Base-by-base conservation (phyloP, 1,140 invertebrate species). In the Rhopalosiphum padi region DNA sequence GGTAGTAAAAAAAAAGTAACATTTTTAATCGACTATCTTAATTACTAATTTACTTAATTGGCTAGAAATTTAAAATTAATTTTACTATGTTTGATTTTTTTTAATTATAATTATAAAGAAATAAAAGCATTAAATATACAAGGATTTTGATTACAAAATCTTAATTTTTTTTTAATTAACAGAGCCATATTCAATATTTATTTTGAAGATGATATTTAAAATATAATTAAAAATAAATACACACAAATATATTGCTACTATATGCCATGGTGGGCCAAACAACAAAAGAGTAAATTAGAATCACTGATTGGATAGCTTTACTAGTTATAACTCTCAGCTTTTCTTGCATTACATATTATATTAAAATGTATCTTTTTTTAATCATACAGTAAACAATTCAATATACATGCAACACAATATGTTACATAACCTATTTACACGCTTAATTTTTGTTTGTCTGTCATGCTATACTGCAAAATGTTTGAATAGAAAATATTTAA, bases 361-460 rank as follows among this genome's bases (percentile, higher is more conserved):
- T 85, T 43, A 43, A 86, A 86, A 86, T 41, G 3, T 43, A 86
- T 25, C 46, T 86, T 86, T 68, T 30, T 68, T 86, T 30, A 86
- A 86, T 30, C 0, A 68, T 68, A n/a, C 30, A n/a, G 4, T 41
- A 23, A 37, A 41, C 82, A 41, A 85, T 85, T 85, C 35, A 85
- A 23, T 85, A 23, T 4, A 41, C 41, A 41, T 23, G 23, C 41
- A 86, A 86, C 43, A 86, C 11, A 86, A 85, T 30, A 43, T 68
- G 41, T 86, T 46, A 86, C 37, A 86, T 86, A 46, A 86, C 23
- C 85, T 86, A 46, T 85, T 41, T 85, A 43, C 23, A 86, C 1
- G 25, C 9, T 46, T 86, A 86, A 86, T 86, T n/a, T 88, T 88
- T 88, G 86, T 88, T 48, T 88, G 43, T 88, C 30, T 48, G 15